These are phyloP conservation scores for Rhinophrynus dorsalis DNA, from an alignment of 2,797 vertebrate species.

Conservation along the genomic window DNA sequence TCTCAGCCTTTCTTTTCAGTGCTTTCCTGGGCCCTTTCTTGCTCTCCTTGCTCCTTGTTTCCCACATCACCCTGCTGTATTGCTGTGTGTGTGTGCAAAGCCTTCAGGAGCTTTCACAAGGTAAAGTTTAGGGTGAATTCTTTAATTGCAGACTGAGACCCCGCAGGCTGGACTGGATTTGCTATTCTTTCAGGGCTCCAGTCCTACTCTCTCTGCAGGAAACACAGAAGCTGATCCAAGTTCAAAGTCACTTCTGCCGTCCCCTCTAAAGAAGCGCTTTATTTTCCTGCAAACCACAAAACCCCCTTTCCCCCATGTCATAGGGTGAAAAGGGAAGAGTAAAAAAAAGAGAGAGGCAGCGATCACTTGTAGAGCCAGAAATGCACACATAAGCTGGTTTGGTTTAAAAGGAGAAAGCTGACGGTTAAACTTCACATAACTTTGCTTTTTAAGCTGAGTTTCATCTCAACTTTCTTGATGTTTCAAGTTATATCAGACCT, in stretches of 20 bases:
- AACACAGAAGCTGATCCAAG: constrained; percentile 93
- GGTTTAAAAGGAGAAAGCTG: constrained; percentile 47
- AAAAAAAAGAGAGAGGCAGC: constrained; percentile 53
- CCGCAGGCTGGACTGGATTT: constrained; percentile 52
- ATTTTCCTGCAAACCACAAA: constrained; percentile 81
- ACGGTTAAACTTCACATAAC: not conserved
- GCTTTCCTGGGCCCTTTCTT: not conserved
- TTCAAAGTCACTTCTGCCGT: constrained; percentile 95
- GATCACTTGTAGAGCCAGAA: constrained; percentile 60
- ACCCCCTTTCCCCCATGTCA: constrained; percentile 61
- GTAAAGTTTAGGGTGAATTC: constrained; percentile 32
- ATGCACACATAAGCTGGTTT: constrained; percentile 52
- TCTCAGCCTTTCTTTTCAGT: constrained; percentile 37
- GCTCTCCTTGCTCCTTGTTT: not conserved
- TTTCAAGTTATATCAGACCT: constrained; percentile 22
- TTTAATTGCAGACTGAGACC: constrained; percentile 61
- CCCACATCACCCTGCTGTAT: constrained; percentile 39
- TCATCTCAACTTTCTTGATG: constrained; percentile 77
- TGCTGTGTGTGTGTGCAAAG: constrained; percentile 25
- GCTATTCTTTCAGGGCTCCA: constrained; percentile 65
- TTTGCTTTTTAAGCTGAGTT: constrained; percentile 55
- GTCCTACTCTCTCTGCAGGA: constrained; percentile 86
- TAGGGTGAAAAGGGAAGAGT: constrained; percentile 62
- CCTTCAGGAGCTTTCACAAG: constrained; percentile 18
- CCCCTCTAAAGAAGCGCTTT: constrained; percentile 85